Evolutionary conservation across 2,888 invertebrate species (phyloP).

Genomic region (Rhingia campestris): DNA sequence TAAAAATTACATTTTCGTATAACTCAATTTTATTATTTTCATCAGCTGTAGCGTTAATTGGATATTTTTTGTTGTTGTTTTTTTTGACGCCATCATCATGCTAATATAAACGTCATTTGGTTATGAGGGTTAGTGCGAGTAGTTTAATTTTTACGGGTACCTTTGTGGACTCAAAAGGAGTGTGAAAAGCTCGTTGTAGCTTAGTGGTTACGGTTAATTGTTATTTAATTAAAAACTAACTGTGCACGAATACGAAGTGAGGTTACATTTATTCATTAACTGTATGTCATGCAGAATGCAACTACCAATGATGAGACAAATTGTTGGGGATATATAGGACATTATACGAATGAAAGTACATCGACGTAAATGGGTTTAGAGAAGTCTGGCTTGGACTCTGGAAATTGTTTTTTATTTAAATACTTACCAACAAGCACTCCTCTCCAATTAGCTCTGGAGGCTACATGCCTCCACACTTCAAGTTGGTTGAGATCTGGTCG

Average conservation of each 20-base stretch:
- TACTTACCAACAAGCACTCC: too few species aligned
- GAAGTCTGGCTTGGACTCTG: background rate
- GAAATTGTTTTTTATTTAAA: too few species aligned
- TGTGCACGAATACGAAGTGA: conserved; percentile 9
- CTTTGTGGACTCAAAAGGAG: conserved; percentile 40
- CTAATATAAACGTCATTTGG: conserved; percentile 44
- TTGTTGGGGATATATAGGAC: background rate
- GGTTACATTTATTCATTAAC: conserved; percentile 14
- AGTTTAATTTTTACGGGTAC: conserved; percentile 9
- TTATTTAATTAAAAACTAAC: conserved; percentile 7
- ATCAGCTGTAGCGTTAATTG: conserved; percentile 52
- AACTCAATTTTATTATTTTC: conserved; percentile 59
- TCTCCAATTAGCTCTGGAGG: too few species aligned
- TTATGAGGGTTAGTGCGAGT: conserved; percentile 9
- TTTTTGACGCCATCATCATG: conserved; percentile 13
- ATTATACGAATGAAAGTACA: background rate
- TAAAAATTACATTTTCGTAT: conserved; percentile 53
- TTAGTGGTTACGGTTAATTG: conserved; percentile 19
- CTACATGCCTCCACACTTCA: too few species aligned
- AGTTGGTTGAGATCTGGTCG: too few species aligned
- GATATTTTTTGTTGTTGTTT: conserved; percentile 9
- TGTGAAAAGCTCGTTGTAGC: conserved; percentile 25
- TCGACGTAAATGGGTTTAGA: background rate
- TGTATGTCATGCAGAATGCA: too few species aligned
- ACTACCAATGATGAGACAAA: background rate